Conservation (phyloP, 2,797 vertebrate species). For the Spinus pinus region DNA sequence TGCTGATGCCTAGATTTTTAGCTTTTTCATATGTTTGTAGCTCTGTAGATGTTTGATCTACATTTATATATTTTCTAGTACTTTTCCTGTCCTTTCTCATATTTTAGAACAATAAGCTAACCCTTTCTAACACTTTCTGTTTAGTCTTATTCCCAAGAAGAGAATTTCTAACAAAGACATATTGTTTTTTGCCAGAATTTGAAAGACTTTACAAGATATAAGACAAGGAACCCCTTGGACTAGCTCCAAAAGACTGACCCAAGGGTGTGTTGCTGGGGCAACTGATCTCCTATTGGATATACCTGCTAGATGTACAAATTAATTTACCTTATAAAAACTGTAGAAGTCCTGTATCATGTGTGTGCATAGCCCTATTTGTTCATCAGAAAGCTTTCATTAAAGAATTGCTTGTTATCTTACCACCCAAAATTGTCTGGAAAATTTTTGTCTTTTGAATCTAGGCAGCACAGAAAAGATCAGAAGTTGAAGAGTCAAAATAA, state of each 20-base stretch:
- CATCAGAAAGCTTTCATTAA: not conserved
- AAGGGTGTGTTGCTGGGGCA: not conserved
- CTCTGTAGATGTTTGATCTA: not conserved
- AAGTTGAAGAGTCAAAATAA: not conserved
- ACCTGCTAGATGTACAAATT: not conserved
- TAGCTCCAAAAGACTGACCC: not conserved
- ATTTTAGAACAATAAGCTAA: not conserved
- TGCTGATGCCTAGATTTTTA: not conserved
- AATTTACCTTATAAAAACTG: not conserved
- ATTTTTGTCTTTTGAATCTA: not conserved
- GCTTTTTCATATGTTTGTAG: not conserved
- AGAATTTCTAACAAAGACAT: not conserved
- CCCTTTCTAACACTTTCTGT: not conserved
- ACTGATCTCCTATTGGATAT: not conserved
- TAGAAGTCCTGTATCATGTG: not conserved
- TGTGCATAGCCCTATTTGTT: fast-evolving
- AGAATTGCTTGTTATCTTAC: not conserved
- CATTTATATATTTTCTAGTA: not conserved
- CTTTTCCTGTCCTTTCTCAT: not conserved
- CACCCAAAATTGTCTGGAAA: not conserved
- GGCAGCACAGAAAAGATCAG: not conserved
- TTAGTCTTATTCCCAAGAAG: not conserved
- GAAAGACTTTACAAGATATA: not conserved
- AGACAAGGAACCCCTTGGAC: not conserved
- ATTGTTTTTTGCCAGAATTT: not conserved